Percentiles rank a stretch among this genome's conserved stretches.
These are phyloP conservation scores for Echiichthys vipera DNA, from an alignment of 2,797 vertebrate species.

Conservation along the genomic window DNA sequence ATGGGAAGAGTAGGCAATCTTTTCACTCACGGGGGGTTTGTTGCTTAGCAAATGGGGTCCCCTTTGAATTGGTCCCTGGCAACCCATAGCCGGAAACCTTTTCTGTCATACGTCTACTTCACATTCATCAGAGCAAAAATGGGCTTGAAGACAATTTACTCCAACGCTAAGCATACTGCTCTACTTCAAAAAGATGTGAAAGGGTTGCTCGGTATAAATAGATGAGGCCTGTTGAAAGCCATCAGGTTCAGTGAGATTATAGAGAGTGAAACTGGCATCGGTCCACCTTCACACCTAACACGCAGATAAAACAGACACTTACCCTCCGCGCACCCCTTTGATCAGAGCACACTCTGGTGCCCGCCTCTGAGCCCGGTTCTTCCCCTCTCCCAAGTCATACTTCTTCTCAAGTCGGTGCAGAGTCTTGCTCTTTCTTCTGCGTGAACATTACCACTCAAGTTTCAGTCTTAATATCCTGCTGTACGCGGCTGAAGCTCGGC, in stretches of 20 bases:
- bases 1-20: slow-evolving; percentile 45
- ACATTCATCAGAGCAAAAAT: neutral
- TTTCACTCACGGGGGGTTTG: slow-evolving; percentile 37
- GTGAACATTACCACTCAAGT: neutral
- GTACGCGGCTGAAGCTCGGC: slow-evolving; percentile 28
- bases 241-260: neutral
- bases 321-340: slow-evolving; percentile 46
- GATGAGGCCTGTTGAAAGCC: neutral
- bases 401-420: slow-evolving; percentile 27
- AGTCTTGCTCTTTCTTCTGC: neutral
- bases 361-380: slow-evolving; percentile 8
- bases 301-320: slow-evolving; percentile 49
- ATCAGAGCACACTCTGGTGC: slow-evolving; percentile 43
- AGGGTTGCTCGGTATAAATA: no score
- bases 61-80: slow-evolving; percentile 46
- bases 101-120: neutral
- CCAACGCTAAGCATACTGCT: neutral
- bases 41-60: slow-evolving; percentile 70
- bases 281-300: slow-evolving; percentile 16
- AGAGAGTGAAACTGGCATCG: slow-evolving; percentile 9
- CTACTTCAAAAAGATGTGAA: neutral
- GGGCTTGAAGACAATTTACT: neutral
- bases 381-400: slow-evolving; percentile 7
- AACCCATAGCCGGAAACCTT: slow-evolving; percentile 33
- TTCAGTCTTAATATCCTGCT: neutral